Conservation (phyloP, 2,113 vertebrate species). For the Chaetodon trifascialis region DNA sequence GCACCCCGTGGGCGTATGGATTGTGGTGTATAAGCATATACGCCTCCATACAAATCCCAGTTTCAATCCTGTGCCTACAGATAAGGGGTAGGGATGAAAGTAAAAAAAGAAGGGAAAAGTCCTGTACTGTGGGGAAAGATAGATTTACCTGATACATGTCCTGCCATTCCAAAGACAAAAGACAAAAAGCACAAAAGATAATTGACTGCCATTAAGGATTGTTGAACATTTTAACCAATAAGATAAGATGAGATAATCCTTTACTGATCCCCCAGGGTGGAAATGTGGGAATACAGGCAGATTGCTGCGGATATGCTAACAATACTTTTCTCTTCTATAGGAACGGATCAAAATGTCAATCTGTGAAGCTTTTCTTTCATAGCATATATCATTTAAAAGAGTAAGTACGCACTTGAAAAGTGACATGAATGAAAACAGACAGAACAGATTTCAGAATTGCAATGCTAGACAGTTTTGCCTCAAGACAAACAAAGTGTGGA, state of each 20-base stretch:
- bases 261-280: not conserved
- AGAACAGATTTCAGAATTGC: not conserved
- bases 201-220: conserved; percentile 89
- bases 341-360: not conserved
- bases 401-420: not conserved
- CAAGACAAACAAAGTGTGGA: not conserved
- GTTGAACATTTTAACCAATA: conserved; percentile 72
- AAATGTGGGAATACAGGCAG: conserved; percentile 5
- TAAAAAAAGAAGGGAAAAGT: conserved; percentile 59
- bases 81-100: conserved; percentile 65
- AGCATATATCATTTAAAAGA: not conserved
- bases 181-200: conserved; percentile 93
- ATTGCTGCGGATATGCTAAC: not conserved
- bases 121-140: conserved; percentile 77
- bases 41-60: conserved; percentile 85
- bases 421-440: not conserved
- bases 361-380: not conserved
- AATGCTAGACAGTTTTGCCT: not conserved
- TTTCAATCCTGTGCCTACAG: conserved; percentile 84
- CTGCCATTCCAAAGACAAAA: conserved; percentile 93
- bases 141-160: conserved; percentile 97
- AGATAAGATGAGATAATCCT: not conserved
- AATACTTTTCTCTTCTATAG: not conserved
- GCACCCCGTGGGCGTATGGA: conserved; percentile 49
- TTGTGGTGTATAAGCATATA: conserved; percentile 47